A percentile compares a stretch with the other conserved stretches of the same genome.
phyloP scores from a whole-genome alignment of 1,140 invertebrate genomes.

The Hycleus phaleratus region DNA sequence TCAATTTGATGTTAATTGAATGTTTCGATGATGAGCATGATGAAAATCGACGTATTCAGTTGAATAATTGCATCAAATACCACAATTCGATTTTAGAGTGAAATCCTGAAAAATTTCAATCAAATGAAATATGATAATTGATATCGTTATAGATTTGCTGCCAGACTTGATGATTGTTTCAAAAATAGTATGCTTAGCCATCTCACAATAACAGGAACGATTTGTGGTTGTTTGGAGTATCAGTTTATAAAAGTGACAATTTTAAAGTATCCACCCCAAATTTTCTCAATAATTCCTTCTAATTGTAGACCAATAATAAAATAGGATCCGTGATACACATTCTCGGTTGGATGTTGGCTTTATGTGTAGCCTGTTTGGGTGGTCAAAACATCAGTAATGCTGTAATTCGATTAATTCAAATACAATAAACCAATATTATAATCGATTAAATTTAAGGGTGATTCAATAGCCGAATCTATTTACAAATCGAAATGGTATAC shows the following conservation, averaged over 20 bases:
- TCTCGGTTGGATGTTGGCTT: not conserved
- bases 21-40: not conserved
- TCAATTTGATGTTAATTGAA: constrained; percentile 2
- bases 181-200: not conserved
- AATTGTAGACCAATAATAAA: not conserved
- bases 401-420: not conserved
- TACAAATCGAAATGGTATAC: constrained; percentile 3
- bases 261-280: not conserved
- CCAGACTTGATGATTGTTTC: constrained; percentile 3
- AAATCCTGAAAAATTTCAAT: not conserved
- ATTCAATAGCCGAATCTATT: not conserved
- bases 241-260: constrained; percentile 1
- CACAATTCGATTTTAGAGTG: constrained; percentile 1
- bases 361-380: not conserved
- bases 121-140: not conserved
- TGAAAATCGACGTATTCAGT: not conserved
- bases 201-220: not conserved
- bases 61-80: constrained; percentile 3
- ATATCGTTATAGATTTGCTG: not conserved
- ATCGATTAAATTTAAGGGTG: not conserved
- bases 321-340: constrained; percentile 1
- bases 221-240: constrained; percentile 6
- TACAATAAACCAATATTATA: no score
- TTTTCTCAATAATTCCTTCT: not conserved
- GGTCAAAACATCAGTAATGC: constrained; percentile 1